Percentiles rank a stretch among this genome's conserved stretches.
These are phyloP conservation scores for Myrmecobius fasciatus DNA, from an alignment of 2,113 vertebrate species.

Conservation along the genomic window DNA sequence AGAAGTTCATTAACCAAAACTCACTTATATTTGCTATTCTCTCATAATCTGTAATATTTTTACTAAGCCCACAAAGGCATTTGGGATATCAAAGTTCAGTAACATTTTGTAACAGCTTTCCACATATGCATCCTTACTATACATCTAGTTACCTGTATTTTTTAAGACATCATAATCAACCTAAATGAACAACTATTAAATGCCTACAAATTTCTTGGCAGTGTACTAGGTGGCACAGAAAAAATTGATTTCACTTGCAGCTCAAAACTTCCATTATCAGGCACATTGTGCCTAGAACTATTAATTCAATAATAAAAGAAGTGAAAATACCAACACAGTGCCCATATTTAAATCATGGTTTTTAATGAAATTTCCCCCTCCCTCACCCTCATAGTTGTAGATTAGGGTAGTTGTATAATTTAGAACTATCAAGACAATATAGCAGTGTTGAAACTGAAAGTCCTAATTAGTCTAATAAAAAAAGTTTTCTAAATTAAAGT, in stretches of 20 bases:
- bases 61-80: background rate
- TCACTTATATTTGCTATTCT: background rate
- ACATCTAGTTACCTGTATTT: background rate
- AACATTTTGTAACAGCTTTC: background rate
- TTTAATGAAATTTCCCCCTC: background rate
- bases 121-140: background rate
- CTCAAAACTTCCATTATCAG: background rate
- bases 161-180: background rate
- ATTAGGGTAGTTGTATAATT: background rate
- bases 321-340: background rate
- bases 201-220: background rate
- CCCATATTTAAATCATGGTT: background rate
- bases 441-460: conserved; percentile 16
- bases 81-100: background rate
- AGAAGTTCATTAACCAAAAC: background rate
- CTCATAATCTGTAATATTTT: background rate
- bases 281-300: background rate
- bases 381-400: background rate
- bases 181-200: background rate
- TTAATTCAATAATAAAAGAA: background rate
- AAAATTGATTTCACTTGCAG: background rate
- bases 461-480: background rate
- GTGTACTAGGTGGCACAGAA: background rate
- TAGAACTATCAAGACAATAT: background rate
- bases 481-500: conserved; percentile 22